Base-by-base conservation (phyloP, 2,888 invertebrate species). In the Pelosia muscerda region DNA sequence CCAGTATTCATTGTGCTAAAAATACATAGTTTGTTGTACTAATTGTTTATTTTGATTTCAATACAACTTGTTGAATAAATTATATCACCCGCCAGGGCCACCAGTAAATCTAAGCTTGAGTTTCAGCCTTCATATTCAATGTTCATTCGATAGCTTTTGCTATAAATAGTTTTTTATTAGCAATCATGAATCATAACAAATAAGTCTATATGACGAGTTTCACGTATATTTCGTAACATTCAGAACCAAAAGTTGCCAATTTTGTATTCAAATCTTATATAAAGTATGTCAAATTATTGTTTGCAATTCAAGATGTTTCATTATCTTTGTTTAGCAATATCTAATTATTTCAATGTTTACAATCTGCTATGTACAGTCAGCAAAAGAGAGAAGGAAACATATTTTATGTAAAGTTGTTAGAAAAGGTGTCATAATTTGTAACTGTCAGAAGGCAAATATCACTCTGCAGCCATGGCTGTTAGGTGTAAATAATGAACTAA, bases 1-100 rank as follows among this genome's bases (percentile, higher is more conserved):
- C n/a, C 19, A 8, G 49, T 49, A n/a, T 19, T 19, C 19, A 49
- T 49, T 49, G 49, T 49, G 49, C 1, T 49, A n/a, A 49, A 49
- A 49, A 19, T 5, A 19, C 19, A 5, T 42, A 42, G 19, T 55
- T 55, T 23, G 54, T 55, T 55, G 23, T 55, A 4, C 23, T 23
- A 49, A 49, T 49, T 55, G 54, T 55, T 55, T 55, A 25, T 55
- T 55, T 55, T 55, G 49, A 49, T 49, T 49, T 49, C 49, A 49
- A n/a, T 49, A 49, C 9, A n/a, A 49, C n/a, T 9, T 49, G 49
- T 49, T n/a, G n/a, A 49, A 49, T 49, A 49, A 49, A 49, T n/a
- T 49, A 49, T 49, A n/a, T n/a, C n/a, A 49, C 49, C n/a, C 49
- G 49, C 9, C 49, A 49, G n/a, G n/a, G n/a, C n/a, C 49, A n/a